These are phyloP conservation scores for Philaenus spumarius DNA, from an alignment of 1,140 invertebrate genomes.

Conservation along the genomic window DNA sequence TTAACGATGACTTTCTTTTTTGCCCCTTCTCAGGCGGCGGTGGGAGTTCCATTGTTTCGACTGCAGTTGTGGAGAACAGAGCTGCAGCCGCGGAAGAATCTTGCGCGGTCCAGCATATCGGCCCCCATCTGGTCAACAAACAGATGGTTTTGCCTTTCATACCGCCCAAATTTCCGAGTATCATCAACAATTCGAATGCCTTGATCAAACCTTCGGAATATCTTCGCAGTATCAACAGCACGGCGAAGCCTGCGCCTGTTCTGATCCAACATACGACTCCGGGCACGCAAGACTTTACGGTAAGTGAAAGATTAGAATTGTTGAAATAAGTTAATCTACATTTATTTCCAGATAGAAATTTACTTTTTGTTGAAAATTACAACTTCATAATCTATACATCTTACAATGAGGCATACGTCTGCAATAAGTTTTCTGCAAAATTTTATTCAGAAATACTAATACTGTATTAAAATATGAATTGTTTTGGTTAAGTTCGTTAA, in stretches of 20 bases:
- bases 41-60: neutral
- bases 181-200: slow-evolving; percentile 54
- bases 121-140: slow-evolving; percentile 62
- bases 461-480: too few species aligned
- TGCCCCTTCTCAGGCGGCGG: neutral
- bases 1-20: neutral
- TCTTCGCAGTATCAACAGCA: slow-evolving; percentile 68
- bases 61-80: neutral
- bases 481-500: too few species aligned
- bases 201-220: slow-evolving; percentile 90
- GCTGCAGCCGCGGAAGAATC: neutral
- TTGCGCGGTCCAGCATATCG: neutral
- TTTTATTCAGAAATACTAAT: too few species aligned
- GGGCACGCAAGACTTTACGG: too few species aligned
- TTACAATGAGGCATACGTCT: too few species aligned
- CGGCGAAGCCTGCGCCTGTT: slow-evolving; percentile 26
- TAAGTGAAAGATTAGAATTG: too few species aligned
- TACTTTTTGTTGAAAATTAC: too few species aligned
- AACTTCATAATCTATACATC: too few species aligned
- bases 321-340: too few species aligned
- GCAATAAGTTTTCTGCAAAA: too few species aligned
- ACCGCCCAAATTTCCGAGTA: slow-evolving; percentile 74
- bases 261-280: too few species aligned
- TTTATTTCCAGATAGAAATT: too few species aligned
- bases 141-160: slow-evolving; percentile 80